Percentiles rank a stretch among this genome's conserved stretches.
Conservation (phyloP, 2,113 vertebrate genomes). For the Salvelinus fontinalis region DNA sequence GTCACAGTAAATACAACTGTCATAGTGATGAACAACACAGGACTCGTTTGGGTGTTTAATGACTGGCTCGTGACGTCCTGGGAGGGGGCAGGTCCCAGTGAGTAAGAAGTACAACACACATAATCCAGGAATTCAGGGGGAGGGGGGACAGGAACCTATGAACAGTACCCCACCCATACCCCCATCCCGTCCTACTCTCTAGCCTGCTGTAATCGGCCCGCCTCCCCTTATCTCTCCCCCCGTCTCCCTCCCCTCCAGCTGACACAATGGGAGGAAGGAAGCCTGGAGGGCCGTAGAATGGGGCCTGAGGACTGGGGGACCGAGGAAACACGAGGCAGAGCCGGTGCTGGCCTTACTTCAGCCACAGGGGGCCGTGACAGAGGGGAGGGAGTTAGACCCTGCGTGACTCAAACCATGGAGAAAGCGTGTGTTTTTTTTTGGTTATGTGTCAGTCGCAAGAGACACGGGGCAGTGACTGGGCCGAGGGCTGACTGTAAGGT, state of each 20-base stretch:
- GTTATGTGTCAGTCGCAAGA: not conserved
- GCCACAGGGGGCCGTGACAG: slow-evolving; percentile 31
- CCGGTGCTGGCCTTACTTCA: slow-evolving; percentile 46
- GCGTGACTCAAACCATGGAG: not conserved
- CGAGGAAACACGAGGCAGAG: slow-evolving; percentile 68
- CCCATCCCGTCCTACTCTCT: slow-evolving; percentile 20
- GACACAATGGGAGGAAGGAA: slow-evolving; percentile 66
- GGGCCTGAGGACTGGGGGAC: slow-evolving; percentile 48
- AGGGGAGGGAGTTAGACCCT: not conserved
- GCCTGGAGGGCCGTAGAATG: slow-evolving; percentile 22
- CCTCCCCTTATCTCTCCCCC: slow-evolving; percentile 23
- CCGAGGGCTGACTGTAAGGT: no score
- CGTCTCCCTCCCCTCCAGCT: not conserved
- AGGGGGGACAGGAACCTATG: slow-evolving; percentile 34
- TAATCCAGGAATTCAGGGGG: no score
- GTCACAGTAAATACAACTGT: no score
- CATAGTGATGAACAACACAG: no score
- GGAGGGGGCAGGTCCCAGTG: not conserved
- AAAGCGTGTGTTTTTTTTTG: not conserved
- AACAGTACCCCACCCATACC: slow-evolving; percentile 38
- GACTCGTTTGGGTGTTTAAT: not conserved
- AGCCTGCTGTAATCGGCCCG: slow-evolving; percentile 41
- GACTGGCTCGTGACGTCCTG: not conserved
- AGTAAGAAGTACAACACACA: not conserved
- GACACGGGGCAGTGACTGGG: not conserved